Evolutionary conservation across 2,888 invertebrate genomes (phyloP), one percentile per base, ranked within the genome.

Genomic region (Drosophila prostipennis): DNA sequence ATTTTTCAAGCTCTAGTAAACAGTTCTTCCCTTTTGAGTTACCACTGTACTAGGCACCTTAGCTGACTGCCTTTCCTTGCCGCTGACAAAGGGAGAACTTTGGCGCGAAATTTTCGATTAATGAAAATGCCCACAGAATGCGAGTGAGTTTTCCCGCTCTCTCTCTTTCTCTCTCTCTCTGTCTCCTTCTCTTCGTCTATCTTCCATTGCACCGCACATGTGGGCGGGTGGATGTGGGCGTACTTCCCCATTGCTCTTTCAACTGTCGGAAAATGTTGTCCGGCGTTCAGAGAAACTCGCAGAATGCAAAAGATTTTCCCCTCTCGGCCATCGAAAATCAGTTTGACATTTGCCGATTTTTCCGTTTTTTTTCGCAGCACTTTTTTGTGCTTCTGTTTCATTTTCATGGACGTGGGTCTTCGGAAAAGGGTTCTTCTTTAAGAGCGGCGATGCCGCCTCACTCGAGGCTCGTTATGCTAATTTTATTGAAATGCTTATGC

Each of bases 101-200:
- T 87, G 87, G 87, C 85, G 85, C 88, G 78, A 85, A 80, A 80
- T 80, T 83, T 60, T 83, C 77, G 79, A 79, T 86, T 87, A 83
- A 87, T 87, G 86, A 87, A 86, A 80, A 79, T 68, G 75, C 67
- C 76, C 68, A 64, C 57, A n/a, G 16, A 55, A 32, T 16, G 26
- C 16, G 13, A 43, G 43, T 23, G 13, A 13, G 45, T 45, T 42
- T 13, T 54, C 42, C 32, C 26, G n/a, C 40, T 61, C 49, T 49
- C 16, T 42, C 19, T 8, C 19, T 40, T 13, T 13, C 43, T 6
- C 10, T 5, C 13, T 10, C 7, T n/a, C 8, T 45, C 37, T 19
- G 14, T 23, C 23, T 45, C 37, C 36, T 11, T 10, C 7, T 14
- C 36, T 11, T 13, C 6, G n/a, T 19, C 26, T n/a, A 7, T 10